phyloP scores from a whole-genome alignment of 2,888 invertebrate species.

The Sicus ferrugineus region DNA sequence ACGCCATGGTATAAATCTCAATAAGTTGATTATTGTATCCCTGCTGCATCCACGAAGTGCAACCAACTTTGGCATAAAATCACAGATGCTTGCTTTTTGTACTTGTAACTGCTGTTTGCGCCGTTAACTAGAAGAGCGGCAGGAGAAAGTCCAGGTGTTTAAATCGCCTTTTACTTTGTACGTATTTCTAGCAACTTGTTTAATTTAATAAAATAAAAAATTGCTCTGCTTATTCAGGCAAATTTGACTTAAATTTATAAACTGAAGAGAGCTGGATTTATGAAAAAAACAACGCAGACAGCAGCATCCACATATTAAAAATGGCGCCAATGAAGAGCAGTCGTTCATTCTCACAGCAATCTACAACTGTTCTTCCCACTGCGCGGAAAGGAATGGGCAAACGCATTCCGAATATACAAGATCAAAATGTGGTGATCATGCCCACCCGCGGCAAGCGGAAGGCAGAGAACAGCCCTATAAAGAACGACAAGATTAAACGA shows the following conservation, averaged over 20 bases:
- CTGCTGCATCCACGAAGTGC: too few relatives aligned
- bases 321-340: conserved; percentile 62
- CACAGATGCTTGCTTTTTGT: conserved; percentile 28
- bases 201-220: background rate
- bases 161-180: conserved; percentile 42
- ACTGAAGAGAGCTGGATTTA: too few relatives aligned
- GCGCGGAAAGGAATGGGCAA: conserved; percentile 55
- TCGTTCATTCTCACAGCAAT: conserved; percentile 52
- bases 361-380: conserved; percentile 50
- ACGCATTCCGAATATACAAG: conserved; percentile 51
- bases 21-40: too few relatives aligned
- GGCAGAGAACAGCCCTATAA: conserved; percentile 80
- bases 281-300: background rate
- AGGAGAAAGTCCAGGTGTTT: conserved; percentile 47
- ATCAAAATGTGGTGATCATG: conserved; percentile 55
- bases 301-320: conserved; percentile 44
- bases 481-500: conserved; percentile 78
- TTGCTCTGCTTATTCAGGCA: background rate
- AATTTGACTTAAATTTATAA: background rate
- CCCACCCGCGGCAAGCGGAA: conserved; percentile 74
- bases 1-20: too few relatives aligned
- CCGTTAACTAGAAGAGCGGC: conserved; percentile 53
- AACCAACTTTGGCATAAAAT: background rate
- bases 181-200: background rate
- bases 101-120: conserved; percentile 41